A percentile compares a stretch with the other conserved stretches of the same genome.
phyloP scores from a whole-genome alignment of 2,888 invertebrate genomes.

The Dorcus parallelipipedus region DNA sequence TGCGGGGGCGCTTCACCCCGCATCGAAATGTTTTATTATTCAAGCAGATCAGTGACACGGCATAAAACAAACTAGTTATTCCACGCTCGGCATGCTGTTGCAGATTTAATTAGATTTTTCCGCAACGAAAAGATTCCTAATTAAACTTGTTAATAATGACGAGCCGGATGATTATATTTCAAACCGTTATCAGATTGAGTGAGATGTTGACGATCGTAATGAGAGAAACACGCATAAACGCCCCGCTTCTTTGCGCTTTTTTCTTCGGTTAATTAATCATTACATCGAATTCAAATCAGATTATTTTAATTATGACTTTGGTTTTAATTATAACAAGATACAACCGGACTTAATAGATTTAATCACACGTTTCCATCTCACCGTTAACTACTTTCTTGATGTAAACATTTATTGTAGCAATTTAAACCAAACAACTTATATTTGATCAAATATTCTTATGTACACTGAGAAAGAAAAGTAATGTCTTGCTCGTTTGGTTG shows the following conservation, averaged over 20 bases:
- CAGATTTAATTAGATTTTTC: slow-evolving; percentile 21
- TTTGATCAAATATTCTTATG: too few relatives aligned
- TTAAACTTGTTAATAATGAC: slow-evolving; percentile 19
- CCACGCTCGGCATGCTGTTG: slow-evolving; percentile 10
- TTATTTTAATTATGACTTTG: not conserved
- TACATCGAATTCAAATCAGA: not conserved
- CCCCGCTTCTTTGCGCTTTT: not conserved
- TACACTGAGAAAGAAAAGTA: too few relatives aligned
- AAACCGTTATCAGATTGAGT: slow-evolving; percentile 8
- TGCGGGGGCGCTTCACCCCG: not conserved
- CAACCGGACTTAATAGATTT: slow-evolving; percentile 1
- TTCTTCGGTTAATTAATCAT: not conserved
- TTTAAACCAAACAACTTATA: too few relatives aligned
- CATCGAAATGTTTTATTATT: slow-evolving; percentile 18
- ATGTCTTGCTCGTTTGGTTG: too few relatives aligned
- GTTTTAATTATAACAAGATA: slow-evolving; percentile 17
- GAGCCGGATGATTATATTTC: slow-evolving; percentile 12
- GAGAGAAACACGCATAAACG: not conserved
- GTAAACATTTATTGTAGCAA: too few relatives aligned
- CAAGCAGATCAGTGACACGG: slow-evolving; percentile 19
- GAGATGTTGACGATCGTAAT: slow-evolving; percentile 1
- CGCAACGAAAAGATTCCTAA: slow-evolving; percentile 13
- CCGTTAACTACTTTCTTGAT: too few relatives aligned
- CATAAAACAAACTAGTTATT: slow-evolving; percentile 18
- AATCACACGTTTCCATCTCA: too few relatives aligned